Evolutionary conservation across 2,888 invertebrate genomes (phyloP), one percentile per base, ranked within the genome.

Genomic region (Hipparchia sbordonii): DNA sequence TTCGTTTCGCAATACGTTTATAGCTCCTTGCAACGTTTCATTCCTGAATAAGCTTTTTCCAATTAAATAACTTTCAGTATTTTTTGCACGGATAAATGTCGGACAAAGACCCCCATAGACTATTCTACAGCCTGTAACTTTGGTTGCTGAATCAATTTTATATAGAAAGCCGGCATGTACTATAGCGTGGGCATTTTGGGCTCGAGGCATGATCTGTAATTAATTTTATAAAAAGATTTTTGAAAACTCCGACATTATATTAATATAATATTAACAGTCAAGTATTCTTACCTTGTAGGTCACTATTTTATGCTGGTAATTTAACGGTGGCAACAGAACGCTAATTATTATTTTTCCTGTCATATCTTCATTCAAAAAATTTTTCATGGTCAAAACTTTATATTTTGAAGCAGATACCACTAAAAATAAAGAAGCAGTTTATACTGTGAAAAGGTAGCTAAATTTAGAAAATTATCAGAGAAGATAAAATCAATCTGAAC

Each of bases 131-230:
- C 67, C 82, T 46, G 83, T 76, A 0, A 94, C 84, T 39, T 88
- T 85, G 75, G 74, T 63, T 1, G 66, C 13, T 8, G 56, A 12
- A 56, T 77, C 67, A 6, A 96, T 78, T 84, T 95, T 94, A 73
- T 96, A 94, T 0, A 95, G 86, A 82, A 96, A 96, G 6, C 95
- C 97, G 9, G 96, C 96, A 80, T 97, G 96, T 0, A 97, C 95
- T 72, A 96, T 94, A 0, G 97, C 96, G 80, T 96, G 96, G 0
- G 96, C 95, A 81, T 96, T 96, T 89, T 96, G 96, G 0, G 95
- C 94, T 77, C 96, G 89, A 0, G 96, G 95, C 95, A 96, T 96
- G 65, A 97, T 95, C 96, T 97, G 81, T 2, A 83, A 84, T 8
- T 60, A 23, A 23, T 23, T 23, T 23, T 23, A 23, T 23, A 23